Conservation (phyloP, 2,888 invertebrate genomes). For the Athalia circularis region DNA sequence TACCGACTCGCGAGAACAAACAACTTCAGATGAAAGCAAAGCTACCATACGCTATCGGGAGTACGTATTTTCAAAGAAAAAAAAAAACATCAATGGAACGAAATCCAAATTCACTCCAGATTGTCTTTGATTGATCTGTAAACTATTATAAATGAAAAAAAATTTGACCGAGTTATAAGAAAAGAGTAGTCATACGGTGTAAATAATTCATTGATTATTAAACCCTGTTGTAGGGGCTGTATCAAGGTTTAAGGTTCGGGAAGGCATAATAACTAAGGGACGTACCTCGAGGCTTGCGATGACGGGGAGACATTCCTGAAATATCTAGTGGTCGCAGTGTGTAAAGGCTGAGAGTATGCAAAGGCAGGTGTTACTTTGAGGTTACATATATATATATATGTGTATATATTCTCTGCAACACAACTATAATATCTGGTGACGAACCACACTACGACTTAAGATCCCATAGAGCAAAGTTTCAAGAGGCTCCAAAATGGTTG, state of each 20-base stretch:
- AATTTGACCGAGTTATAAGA: neutral
- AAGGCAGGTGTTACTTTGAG: constrained; percentile 26
- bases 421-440: neutral
- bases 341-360: neutral
- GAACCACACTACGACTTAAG: too few species aligned
- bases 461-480: neutral
- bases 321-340: constrained; percentile 14
- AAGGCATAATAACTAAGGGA: neutral
- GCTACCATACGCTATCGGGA: too few species aligned
- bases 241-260: neutral
- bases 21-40: neutral
- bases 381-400: neutral
- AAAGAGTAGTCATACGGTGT: too few species aligned
- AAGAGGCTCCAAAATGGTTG: neutral
- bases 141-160: neutral
- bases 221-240: neutral
- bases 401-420: neutral
- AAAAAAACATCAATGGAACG: neutral
- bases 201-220: constrained; percentile 13
- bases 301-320: constrained; percentile 24
- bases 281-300: constrained; percentile 5
- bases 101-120: neutral
- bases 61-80: neutral
- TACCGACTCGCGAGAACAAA: neutral
- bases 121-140: too few species aligned